phyloP scores from a whole-genome alignment of 1,140 invertebrate genomes.

The Camponotus floridanus region DNA sequence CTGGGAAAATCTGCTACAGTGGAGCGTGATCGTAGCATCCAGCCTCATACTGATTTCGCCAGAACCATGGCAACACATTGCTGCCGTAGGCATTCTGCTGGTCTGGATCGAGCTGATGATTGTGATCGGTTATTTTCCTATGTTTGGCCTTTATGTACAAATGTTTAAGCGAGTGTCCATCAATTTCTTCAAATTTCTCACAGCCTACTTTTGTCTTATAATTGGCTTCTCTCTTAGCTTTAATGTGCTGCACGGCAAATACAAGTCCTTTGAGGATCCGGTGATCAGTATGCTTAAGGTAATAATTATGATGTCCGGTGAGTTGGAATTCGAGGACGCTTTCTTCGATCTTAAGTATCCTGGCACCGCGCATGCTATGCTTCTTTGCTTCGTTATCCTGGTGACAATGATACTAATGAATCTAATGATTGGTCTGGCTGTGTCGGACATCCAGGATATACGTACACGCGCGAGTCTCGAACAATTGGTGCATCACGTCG shows the following conservation, averaged over 20 bases:
- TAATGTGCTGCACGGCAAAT: constrained; percentile 92
- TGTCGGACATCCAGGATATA: constrained; percentile 94
- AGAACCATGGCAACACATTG: constrained; percentile 91
- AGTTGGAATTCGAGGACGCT: constrained; percentile 94
- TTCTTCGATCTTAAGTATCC: constrained; percentile 90
- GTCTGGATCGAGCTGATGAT: constrained; percentile 94
- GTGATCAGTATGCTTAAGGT: constrained; percentile 90
- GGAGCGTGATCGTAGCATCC: constrained; percentile 91
- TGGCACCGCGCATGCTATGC: constrained; percentile 91
- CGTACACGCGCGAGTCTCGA: constrained; percentile 93
- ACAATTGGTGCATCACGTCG: constrained; percentile 92
- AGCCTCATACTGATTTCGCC: constrained; percentile 85
- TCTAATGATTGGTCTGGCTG: constrained; percentile 93
- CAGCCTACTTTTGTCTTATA: constrained; percentile 93
- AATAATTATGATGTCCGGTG: constrained; percentile 95
- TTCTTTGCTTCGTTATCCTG: constrained; percentile 92
- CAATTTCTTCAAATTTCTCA: constrained; percentile 93
- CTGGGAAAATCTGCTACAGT: constrained; percentile 95
- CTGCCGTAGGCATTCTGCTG: constrained; percentile 91
- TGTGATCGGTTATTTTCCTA: constrained; percentile 93
- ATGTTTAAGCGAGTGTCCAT: constrained; percentile 94
- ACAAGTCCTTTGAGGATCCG: constrained; percentile 89
- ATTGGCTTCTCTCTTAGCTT: constrained; percentile 93
- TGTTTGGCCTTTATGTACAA: constrained; percentile 94
- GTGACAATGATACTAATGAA: constrained; percentile 95